These are phyloP conservation scores for Onthophagus sagittarius DNA, from an alignment of 2,888 invertebrate species.

Conservation along the genomic window DNA sequence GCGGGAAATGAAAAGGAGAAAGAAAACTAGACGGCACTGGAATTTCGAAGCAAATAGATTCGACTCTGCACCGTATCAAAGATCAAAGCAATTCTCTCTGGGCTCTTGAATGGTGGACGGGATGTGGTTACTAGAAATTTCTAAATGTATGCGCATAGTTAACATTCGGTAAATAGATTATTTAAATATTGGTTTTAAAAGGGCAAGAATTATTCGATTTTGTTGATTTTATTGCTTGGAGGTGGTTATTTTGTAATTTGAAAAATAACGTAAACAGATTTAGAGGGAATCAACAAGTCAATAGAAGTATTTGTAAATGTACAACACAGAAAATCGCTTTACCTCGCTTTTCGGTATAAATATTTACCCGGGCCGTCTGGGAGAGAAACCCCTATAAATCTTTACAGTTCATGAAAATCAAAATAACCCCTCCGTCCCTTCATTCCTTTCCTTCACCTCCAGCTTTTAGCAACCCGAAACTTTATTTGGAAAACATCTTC, in stretches of 20 bases:
- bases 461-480: not conserved
- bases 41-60: not conserved
- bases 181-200: too few species aligned
- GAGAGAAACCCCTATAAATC: not conserved
- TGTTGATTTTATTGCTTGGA: too few species aligned
- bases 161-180: not conserved
- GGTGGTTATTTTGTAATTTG: too few species aligned
- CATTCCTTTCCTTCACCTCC: not conserved
- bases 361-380: not conserved
- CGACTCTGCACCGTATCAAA: not conserved
- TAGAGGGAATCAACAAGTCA: not conserved
- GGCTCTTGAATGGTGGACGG: not conserved
- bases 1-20: not conserved
- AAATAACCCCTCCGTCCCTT: not conserved
- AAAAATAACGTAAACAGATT: not conserved
- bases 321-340: not conserved
- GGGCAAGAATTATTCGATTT: too few species aligned
- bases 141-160: not conserved
- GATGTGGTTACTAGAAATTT: not conserved
- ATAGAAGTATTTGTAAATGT: not conserved
- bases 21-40: not conserved
- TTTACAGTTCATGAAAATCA: not conserved
- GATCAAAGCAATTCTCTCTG: not conserved
- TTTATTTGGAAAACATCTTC: not conserved
- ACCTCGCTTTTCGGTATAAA: not conserved